phyloP scores from a whole-genome alignment of 2,888 invertebrate genomes.

The Herminia tarsipennalis region DNA sequence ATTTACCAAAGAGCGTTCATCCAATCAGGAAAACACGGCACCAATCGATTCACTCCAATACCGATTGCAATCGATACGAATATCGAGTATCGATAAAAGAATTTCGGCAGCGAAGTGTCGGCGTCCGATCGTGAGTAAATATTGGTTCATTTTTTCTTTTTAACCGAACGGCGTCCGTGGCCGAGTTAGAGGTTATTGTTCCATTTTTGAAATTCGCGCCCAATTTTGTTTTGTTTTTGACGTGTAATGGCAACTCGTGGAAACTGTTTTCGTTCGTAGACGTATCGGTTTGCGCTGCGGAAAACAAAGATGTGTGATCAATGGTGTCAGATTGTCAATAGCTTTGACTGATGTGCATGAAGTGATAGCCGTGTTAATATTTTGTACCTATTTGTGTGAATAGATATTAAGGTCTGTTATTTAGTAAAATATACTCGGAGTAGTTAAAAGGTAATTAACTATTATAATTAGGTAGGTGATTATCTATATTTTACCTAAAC shows the following conservation, averaged over 20 bases:
- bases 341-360: neutral
- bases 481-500: neutral
- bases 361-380: too few relatives aligned
- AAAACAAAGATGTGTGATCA: constrained; percentile 30
- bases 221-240: constrained; percentile 58
- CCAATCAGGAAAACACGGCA: constrained; percentile 13
- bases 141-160: constrained; percentile 71
- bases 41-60: constrained; percentile 23
- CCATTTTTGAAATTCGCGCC: constrained; percentile 77
- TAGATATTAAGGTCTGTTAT: too few relatives aligned
- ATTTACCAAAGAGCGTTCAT: constrained; percentile 9
- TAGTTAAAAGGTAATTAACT: too few relatives aligned
- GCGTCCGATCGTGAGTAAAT: constrained; percentile 63
- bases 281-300: constrained; percentile 30
- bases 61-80: constrained; percentile 39
- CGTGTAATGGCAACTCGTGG: constrained; percentile 50
- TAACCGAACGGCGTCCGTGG: constrained; percentile 73
- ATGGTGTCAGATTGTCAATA: constrained; percentile 10
- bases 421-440: too few relatives aligned
- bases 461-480: too few relatives aligned
- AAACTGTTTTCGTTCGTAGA: constrained; percentile 35
- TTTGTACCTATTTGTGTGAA: too few relatives aligned
- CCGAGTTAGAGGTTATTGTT: constrained; percentile 83
- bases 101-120: constrained; percentile 58
- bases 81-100: constrained; percentile 61